Percentiles rank a stretch among this genome's conserved stretches.
These are phyloP conservation scores for Australoheros facetus DNA, from an alignment of 2,797 vertebrate species.

Conservation along the genomic window DNA sequence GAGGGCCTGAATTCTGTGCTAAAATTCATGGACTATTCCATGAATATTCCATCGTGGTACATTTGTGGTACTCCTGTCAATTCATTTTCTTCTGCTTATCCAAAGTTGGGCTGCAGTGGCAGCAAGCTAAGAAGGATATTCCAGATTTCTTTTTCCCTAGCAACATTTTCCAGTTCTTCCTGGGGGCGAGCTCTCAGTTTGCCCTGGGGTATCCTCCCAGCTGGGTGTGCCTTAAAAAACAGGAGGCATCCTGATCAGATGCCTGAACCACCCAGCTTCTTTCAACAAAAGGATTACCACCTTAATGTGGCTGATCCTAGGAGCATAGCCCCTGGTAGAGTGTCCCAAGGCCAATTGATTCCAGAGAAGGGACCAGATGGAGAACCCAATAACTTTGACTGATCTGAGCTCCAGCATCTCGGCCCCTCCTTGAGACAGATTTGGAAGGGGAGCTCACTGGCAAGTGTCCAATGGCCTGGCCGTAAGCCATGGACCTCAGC, in stretches of 20 bases:
- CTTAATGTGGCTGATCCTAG: background rate
- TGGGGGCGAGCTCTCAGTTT: background rate
- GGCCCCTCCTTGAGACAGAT: background rate
- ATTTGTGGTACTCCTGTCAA: background rate
- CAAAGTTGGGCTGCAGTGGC: background rate
- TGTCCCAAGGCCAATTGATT: too few relatives aligned
- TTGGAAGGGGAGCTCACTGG: background rate
- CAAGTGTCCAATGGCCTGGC: background rate
- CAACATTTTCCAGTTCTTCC: background rate
- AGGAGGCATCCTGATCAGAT: background rate
- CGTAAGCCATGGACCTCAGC: background rate
- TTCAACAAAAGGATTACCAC: background rate
- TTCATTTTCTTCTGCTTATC: background rate
- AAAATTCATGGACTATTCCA: rapidly evolving
- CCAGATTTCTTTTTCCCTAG: background rate
- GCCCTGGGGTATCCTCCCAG: background rate
- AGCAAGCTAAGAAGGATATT: background rate
- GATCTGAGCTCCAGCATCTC: background rate
- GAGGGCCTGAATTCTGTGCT: background rate
- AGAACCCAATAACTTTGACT: background rate
- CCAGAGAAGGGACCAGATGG: too few relatives aligned
- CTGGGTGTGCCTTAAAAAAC: background rate
- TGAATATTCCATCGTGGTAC: background rate
- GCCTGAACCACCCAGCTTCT: background rate
- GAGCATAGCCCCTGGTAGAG: background rate